A percentile compares a stretch with the other conserved stretches of the same genome.
Evolutionary conservation across 2,113 vertebrate species (phyloP).

Genomic region (Corythaeola cristata): DNA sequence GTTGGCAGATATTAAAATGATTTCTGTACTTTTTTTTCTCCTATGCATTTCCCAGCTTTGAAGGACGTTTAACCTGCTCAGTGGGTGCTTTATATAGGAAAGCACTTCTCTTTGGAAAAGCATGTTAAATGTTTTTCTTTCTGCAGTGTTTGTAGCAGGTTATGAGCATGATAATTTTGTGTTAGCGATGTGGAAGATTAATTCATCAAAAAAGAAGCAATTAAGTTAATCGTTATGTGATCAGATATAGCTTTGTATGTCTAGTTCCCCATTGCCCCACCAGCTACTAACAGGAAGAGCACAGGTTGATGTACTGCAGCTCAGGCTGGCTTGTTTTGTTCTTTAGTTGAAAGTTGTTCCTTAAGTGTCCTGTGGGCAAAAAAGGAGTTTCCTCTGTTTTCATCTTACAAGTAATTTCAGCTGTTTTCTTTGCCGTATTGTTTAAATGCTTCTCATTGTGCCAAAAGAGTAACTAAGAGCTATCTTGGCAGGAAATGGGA

Average conservation of each 20-base stretch:
- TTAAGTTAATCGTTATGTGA: neutral
- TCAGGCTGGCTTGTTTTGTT: neutral
- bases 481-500: neutral
- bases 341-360: neutral
- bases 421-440: neutral
- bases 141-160: neutral
- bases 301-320: neutral
- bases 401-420: neutral
- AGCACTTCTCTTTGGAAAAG: neutral
- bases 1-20: neutral
- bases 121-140: neutral
- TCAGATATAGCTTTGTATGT: neutral
- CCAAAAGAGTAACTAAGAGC: neutral
- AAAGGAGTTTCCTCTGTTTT: neutral
- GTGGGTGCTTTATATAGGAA: neutral
- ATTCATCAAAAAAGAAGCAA: neutral
- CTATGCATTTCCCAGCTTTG: neutral
- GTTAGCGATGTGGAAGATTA: neutral
- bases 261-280: neutral
- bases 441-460: neutral
- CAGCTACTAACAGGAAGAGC: neutral
- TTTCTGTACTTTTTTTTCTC: rapidly evolving
- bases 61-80: neutral
- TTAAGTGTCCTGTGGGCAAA: neutral
- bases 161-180: neutral